A percentile compares a stretch with the other conserved stretches of the same genome.
phyloP scores from a whole-genome alignment of 2,888 invertebrate genomes.

The Heteropelma amictum region DNA sequence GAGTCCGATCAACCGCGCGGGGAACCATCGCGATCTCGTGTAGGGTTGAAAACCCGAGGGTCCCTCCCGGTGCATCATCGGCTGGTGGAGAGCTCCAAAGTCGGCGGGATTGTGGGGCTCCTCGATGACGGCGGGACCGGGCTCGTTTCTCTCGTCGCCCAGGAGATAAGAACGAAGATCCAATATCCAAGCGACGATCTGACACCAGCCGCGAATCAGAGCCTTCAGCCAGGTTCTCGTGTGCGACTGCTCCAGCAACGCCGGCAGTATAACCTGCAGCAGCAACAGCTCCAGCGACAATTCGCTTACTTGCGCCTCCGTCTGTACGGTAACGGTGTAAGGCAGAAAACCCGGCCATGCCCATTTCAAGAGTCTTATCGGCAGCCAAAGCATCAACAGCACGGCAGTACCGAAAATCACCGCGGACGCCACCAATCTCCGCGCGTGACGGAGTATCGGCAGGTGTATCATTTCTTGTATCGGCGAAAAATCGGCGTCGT shows the following conservation, averaged over 20 bases:
- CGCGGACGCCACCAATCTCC: conserved; percentile 94
- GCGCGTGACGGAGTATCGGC: conserved; percentile 93
- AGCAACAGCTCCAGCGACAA: conserved; percentile 94
- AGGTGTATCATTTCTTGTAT: conserved; percentile 99
- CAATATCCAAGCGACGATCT: conserved; percentile 88
- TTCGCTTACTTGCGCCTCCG: conserved; percentile 92
- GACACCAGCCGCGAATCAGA: conserved; percentile 92
- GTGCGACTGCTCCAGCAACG: conserved; percentile 96
- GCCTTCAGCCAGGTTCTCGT: conserved; percentile 96
- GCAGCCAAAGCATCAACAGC: conserved; percentile 96
- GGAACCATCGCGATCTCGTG: conserved; percentile 90
- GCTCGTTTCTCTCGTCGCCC: conserved; percentile 82
- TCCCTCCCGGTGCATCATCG: conserved; percentile 83
- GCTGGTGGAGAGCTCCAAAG: conserved; percentile 92
- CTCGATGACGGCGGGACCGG: conserved; percentile 70
- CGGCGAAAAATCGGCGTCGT: conserved; percentile 99
- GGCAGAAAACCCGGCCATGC: conserved; percentile 94
- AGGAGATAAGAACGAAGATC: conserved; percentile 94
- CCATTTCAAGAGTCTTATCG: conserved; percentile 90
- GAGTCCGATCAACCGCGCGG: conserved; percentile 83
- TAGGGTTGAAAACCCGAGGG: conserved; percentile 95
- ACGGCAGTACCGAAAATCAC: conserved; percentile 98
- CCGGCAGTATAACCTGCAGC: conserved; percentile 96
- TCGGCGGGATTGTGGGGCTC: conserved; percentile 76
- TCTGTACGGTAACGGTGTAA: conserved; percentile 92